A percentile compares a stretch with the other conserved stretches of the same genome.
phyloP scores from a whole-genome alignment of 2,888 invertebrate species.

The Exocentrus adspersus region DNA sequence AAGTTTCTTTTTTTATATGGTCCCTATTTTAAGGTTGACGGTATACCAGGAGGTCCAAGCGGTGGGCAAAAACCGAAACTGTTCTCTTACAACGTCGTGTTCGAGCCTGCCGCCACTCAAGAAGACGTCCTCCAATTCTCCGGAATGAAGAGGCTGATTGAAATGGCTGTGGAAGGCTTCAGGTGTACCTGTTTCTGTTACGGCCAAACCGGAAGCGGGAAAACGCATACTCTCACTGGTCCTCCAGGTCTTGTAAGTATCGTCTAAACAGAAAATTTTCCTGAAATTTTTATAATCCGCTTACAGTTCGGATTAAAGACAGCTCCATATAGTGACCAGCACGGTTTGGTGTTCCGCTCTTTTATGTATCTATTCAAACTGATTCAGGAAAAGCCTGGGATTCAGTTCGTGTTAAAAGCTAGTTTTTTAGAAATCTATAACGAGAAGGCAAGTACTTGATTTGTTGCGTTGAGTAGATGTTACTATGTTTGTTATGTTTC shows the following conservation, averaged over 20 bases:
- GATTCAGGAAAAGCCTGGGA: conserved; percentile 79
- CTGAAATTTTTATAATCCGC: conserved; percentile 13
- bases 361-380: conserved; percentile 90
- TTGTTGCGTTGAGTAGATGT: no score
- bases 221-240: conserved; percentile 95
- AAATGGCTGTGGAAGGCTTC: conserved; percentile 95
- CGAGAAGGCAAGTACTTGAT: conserved; percentile 79
- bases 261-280: no score
- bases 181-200: conserved; percentile 95
- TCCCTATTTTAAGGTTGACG: conserved; percentile 62
- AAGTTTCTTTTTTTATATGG: not conserved
- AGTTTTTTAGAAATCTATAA: conserved; percentile 97
- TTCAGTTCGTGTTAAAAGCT: conserved; percentile 87
- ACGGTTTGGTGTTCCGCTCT: conserved; percentile 89
- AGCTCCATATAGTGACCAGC: conserved; percentile 71
- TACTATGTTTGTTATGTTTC: conserved; percentile 40
- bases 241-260: conserved; percentile 83
- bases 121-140: conserved; percentile 90
- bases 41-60: conserved; percentile 64
- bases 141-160: conserved; percentile 88
- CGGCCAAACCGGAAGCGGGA: conserved; percentile 96
- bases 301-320: conserved; percentile 60
- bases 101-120: conserved; percentile 89
- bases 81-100: conserved; percentile 95
- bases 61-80: conserved; percentile 79